Evolutionary conservation across 2,113 vertebrate genomes (phyloP).

Genomic region (Raphicerus campestris): DNA sequence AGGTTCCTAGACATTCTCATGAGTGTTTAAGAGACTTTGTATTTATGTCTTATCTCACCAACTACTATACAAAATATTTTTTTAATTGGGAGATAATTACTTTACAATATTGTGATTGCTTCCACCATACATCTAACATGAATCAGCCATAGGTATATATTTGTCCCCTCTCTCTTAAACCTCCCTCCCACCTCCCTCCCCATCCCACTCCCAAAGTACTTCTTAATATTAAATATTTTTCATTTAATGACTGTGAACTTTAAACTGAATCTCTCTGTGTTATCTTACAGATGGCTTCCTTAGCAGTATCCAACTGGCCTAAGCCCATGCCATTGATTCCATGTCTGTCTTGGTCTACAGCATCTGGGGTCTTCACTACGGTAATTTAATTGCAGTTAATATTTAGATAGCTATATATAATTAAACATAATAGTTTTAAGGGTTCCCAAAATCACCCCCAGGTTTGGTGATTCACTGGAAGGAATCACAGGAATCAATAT

Average conservation of each 20-base stretch:
- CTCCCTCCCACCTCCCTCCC: not conserved
- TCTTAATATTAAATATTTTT: not conserved
- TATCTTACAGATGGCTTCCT: constrained; percentile 92
- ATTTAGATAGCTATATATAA: not conserved
- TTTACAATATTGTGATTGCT: not conserved
- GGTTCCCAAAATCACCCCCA: not conserved
- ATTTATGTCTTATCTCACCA: constrained; percentile 12
- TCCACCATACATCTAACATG: not conserved
- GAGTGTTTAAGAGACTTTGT: not conserved
- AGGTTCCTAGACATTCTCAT: not conserved
- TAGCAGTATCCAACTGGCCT: constrained; percentile 97
- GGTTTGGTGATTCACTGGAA: not conserved
- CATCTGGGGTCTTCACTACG: constrained; percentile 97
- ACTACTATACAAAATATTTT: not conserved
- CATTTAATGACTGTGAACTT: not conserved
- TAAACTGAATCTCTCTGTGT: not conserved
- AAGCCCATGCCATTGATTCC: constrained; percentile 96
- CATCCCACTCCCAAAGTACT: not conserved
- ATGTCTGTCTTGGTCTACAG: constrained; percentile 98
- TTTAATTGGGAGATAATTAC: not conserved
- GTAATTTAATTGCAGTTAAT: constrained; percentile 80
- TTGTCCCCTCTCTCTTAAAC: not conserved
- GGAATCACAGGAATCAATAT: not conserved
- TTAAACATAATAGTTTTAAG: not conserved
- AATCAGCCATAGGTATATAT: not conserved